Conservation (phyloP, 2,888 invertebrate genomes). For the Pachycephus smyrnensis region DNA sequence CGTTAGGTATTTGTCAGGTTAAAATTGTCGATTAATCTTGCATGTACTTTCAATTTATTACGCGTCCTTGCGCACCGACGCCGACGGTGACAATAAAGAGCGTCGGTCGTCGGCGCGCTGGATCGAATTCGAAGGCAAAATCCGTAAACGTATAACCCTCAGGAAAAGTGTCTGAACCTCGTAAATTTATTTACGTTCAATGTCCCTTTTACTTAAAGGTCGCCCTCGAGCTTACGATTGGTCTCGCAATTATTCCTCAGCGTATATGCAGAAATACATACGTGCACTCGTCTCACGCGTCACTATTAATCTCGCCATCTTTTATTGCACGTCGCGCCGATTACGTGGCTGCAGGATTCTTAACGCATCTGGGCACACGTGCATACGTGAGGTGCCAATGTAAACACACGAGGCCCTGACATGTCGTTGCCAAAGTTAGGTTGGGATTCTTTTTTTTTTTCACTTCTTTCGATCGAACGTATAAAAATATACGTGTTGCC, state of each 20-base stretch:
- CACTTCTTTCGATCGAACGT: not conserved
- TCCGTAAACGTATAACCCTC: not conserved
- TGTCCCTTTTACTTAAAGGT: not conserved
- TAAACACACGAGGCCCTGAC: slow-evolving; percentile 8
- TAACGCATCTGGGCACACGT: slow-evolving; percentile 28
- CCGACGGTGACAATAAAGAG: not conserved
- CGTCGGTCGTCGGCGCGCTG: not conserved
- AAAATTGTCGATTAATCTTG: slow-evolving; percentile 45
- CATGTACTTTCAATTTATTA: slow-evolving; percentile 45
- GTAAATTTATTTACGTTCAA: not conserved
- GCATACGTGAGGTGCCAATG: slow-evolving; percentile 37
- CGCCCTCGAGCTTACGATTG: not conserved
- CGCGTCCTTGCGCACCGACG: slow-evolving; percentile 27
- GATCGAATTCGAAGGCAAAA: not conserved
- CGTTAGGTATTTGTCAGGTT: slow-evolving; percentile 18
- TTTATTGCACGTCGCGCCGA: not conserved
- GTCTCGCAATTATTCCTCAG: not conserved
- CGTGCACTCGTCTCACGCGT: not conserved
- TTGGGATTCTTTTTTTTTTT: not conserved
- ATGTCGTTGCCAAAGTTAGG: not conserved
- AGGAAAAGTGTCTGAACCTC: not conserved
- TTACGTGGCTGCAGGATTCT: slow-evolving; percentile 24
- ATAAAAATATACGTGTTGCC: not conserved
- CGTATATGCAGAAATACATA: not conserved
- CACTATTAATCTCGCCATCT: not conserved